phyloP scores from a whole-genome alignment of 2,888 invertebrate species.

The Brenthis daphne region DNA sequence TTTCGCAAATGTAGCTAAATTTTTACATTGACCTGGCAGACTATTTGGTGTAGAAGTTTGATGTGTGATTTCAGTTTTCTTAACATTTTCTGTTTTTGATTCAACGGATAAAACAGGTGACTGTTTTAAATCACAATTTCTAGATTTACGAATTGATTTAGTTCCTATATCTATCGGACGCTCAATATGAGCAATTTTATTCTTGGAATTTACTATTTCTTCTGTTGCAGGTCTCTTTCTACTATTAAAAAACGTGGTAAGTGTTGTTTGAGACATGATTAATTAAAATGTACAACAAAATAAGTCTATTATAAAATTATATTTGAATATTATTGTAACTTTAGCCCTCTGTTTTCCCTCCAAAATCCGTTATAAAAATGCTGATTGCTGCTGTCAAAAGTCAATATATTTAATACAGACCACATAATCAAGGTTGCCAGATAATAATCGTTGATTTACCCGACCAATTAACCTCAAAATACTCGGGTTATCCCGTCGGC shows the following conservation, averaged over 20 bases:
- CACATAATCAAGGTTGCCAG: too few species aligned
- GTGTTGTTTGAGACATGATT: conserved; percentile 88
- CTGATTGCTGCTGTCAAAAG: conserved; percentile 1
- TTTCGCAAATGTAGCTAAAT: conserved; percentile 55
- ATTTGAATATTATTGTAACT: background rate
- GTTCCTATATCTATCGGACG: conserved; percentile 48
- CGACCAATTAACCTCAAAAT: too few species aligned
- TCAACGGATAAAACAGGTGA: conserved; percentile 20
- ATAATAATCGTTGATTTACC: too few species aligned
- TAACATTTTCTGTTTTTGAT: conserved; percentile 25
- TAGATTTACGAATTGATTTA: conserved; percentile 1
- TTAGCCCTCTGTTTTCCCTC: conserved; percentile 37
- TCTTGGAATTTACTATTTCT: conserved; percentile 81
- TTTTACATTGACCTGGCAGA: conserved; percentile 30
- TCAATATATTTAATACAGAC: too few species aligned
- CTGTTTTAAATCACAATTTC: conserved; percentile 32
- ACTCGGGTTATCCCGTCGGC: too few species aligned
- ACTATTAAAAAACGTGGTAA: conserved; percentile 88
- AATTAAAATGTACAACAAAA: background rate
- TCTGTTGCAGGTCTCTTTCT: conserved; percentile 89
- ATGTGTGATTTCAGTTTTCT: conserved; percentile 14
- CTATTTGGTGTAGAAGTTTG: conserved; percentile 21
- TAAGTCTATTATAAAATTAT: background rate
- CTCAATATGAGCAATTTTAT: conserved; percentile 71
- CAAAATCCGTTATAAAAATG: conserved; percentile 41